These are phyloP conservation scores for Zophobas atratus DNA, from an alignment of 1,140 invertebrate species.

Conservation along the genomic window DNA sequence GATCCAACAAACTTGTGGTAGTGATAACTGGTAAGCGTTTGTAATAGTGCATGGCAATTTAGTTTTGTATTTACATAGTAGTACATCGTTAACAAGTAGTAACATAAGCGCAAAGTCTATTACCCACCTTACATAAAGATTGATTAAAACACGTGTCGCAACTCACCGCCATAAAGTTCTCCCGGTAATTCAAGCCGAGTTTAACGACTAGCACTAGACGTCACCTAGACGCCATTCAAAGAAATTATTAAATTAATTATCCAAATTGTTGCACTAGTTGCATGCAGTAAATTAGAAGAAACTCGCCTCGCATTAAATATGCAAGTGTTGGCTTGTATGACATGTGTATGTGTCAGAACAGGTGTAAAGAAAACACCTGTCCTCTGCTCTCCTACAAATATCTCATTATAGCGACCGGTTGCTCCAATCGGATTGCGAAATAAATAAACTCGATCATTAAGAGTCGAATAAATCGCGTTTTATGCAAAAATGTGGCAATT, in stretches of 20 bases:
- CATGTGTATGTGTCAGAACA: slow-evolving; percentile 52
- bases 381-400: slow-evolving; percentile 47
- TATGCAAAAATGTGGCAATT: slow-evolving; percentile 33
- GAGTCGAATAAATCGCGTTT: slow-evolving; percentile 35
- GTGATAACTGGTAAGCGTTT: no score
- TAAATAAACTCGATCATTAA: slow-evolving; percentile 11
- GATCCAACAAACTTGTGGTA: no score
- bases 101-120: no score
- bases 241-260: slow-evolving; percentile 46
- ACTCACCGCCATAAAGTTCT: neutral
- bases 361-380: slow-evolving; percentile 50
- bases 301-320: slow-evolving; percentile 45
- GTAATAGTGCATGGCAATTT: no score
- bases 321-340: slow-evolving; percentile 47
- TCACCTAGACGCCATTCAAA: slow-evolving; percentile 1
- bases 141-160: neutral
- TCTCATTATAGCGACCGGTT: slow-evolving; percentile 49
- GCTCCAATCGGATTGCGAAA: slow-evolving; percentile 37
- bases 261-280: slow-evolving; percentile 45
- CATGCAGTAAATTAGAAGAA: slow-evolving; percentile 48
- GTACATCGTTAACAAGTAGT: no score
- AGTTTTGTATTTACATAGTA: no score
- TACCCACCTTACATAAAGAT: no score
- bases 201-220: neutral
- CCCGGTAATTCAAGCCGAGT: neutral